Evolutionary conservation across 2,797 vertebrate species (phyloP).

Genomic region (Diglossa cyanea): DNA sequence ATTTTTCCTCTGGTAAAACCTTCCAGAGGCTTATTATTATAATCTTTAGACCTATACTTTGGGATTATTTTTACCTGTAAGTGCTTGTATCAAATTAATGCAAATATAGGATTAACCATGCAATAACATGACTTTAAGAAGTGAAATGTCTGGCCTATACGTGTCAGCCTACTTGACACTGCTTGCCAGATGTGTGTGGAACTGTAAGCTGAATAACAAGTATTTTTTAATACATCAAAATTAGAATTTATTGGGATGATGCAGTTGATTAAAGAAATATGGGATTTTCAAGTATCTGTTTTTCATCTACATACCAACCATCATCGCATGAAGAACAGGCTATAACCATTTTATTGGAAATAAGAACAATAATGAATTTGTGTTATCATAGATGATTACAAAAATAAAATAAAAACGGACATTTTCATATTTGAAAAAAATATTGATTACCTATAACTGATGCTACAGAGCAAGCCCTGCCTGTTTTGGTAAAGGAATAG

Average conservation of each 20-base stretch:
- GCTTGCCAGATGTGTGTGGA: background rate
- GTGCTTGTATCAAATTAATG: conserved; percentile 20
- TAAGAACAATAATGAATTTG: background rate
- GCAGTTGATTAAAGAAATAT: background rate
- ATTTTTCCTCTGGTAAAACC: conserved; percentile 21
- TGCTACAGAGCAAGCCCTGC: background rate
- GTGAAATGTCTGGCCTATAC: background rate
- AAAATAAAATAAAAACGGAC: background rate
- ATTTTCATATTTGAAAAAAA: background rate
- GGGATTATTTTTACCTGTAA: conserved; percentile 45
- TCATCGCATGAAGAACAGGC: background rate
- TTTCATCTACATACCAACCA: background rate
- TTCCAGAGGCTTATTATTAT: background rate
- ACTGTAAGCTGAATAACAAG: background rate
- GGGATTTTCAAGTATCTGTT: background rate
- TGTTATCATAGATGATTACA: background rate
- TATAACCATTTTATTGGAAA: background rate
- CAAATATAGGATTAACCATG: conserved; percentile 23
- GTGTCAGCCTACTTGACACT: background rate
- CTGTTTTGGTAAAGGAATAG: background rate
- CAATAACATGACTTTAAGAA: conserved; percentile 17
- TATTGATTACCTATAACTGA: background rate
- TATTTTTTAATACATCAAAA: background rate
- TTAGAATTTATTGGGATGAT: background rate
- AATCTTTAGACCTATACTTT: conserved; percentile 4